Evolutionary conservation across 2,797 vertebrate genomes (phyloP).

Genomic region (Squalus acanthias): DNA sequence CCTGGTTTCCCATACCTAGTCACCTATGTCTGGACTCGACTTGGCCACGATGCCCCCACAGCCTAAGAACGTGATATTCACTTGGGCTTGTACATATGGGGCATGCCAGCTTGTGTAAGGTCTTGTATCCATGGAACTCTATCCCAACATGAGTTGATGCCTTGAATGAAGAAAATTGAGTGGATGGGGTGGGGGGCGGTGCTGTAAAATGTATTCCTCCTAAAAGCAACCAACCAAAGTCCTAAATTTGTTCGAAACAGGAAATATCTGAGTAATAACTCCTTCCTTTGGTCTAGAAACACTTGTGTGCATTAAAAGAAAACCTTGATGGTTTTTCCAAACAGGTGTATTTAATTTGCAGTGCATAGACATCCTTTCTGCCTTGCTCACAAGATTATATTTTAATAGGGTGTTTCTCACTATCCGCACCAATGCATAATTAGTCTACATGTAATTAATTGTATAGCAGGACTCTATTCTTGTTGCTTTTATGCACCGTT

Average conservation of each 20-base stretch:
- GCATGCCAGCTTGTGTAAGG: neutral
- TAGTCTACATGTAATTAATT: neutral
- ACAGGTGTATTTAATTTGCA: neutral
- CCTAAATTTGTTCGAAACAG: neutral
- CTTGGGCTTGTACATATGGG: neutral
- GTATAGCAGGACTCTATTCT: neutral
- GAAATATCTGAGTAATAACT: neutral
- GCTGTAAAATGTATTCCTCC: neutral
- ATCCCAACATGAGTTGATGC: neutral
- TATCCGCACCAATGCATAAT: neutral
- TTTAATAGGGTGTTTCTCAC: neutral
- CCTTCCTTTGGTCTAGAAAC: neutral
- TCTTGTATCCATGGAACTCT: neutral
- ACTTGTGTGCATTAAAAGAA: neutral
- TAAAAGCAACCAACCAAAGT: neutral
- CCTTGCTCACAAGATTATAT: neutral
- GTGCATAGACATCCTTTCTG: neutral
- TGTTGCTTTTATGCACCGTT: neutral
- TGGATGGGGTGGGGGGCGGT: neutral
- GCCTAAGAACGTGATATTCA: neutral
- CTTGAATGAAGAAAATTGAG: neutral
- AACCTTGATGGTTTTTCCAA: neutral
- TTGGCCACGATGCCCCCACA: neutral
- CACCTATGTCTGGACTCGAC: neutral
- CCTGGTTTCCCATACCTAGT: neutral